phyloP scores from a whole-genome alignment of 2,888 invertebrate species.

The Volucella inanis region DNA sequence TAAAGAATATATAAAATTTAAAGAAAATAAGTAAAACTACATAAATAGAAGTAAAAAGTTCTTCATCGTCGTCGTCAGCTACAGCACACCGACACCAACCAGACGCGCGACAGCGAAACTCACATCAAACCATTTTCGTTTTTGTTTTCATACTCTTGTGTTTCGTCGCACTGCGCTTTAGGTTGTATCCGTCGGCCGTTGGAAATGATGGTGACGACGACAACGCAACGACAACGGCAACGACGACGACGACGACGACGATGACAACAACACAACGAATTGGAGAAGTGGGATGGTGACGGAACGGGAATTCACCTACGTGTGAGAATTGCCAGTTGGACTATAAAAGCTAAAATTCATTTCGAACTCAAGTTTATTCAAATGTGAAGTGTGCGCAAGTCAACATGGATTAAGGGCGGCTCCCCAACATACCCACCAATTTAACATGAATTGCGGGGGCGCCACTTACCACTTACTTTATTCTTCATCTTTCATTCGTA shows the following conservation, averaged over 20 bases:
- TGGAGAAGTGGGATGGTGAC: constrained; percentile 64
- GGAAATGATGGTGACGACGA: constrained; percentile 43
- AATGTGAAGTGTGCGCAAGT: constrained; percentile 83
- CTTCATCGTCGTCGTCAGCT: constrained; percentile 51
- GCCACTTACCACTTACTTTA: background rate
- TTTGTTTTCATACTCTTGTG: background rate
- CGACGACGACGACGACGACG: constrained; percentile 54
- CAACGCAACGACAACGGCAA: constrained; percentile 26
- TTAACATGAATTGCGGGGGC: background rate
- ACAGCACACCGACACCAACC: constrained; percentile 40
- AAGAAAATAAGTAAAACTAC: constrained; percentile 38
- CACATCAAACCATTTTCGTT: constrained; percentile 31
- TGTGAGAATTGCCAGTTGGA: constrained; percentile 79
- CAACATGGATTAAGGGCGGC: constrained; percentile 75
- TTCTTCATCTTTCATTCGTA: constrained; percentile 14
- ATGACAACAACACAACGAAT: constrained; percentile 8
- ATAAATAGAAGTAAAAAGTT: constrained; percentile 63
- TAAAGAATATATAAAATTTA: constrained; percentile 11
- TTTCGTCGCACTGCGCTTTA: constrained; percentile 36
- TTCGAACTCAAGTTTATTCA: constrained; percentile 83
- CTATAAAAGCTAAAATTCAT: constrained; percentile 83
- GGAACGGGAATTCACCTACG: constrained; percentile 72
- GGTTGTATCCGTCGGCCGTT: constrained; percentile 41
- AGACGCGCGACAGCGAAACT: constrained; percentile 62
- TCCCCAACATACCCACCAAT: constrained; percentile 32